Evolutionary conservation across 2,888 invertebrate genomes (phyloP), one percentile per base, ranked within the genome.

Genomic region (Drosophila niveifrons): DNA sequence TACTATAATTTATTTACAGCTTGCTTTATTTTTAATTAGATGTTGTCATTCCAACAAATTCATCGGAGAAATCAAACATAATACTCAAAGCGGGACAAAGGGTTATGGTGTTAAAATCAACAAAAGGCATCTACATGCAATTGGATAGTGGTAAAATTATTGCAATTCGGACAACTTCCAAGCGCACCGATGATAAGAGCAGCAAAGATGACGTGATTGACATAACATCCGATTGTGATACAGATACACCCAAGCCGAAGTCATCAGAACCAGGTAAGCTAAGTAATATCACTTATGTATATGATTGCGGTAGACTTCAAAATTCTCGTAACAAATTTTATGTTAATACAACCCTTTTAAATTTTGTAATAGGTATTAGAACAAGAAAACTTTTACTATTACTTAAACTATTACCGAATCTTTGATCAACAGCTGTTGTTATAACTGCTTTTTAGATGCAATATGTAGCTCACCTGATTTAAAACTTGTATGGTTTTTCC

Each of bases 121-220:
- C 97, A 0, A 98, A 98, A 92, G 98, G 98, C 50, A 98, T 98
- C 78, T 98, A 98, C 92, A 97, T 99, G 95, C 97, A 98, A 86
- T 93, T 98, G 47, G 97, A 97, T 90, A 97, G 97, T 80, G 98
- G 98, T 29, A 98, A 98, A 93, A 97, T 98, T 69, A 98, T 98
- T 75, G 98, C 98, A 23, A 98, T 98, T 80, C 95, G 92, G 57
- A 92, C 92, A 2, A 88, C 92, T 17, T 83, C 90, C n/a, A 91
- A 92, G 72, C 82, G 90, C 18, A 74, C 81, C 10, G 90, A 89
- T 51, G 86, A 87, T 59, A 89, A 88, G 52, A 68, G 57, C 0
- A 84, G 80, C 17, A 91, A 90, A 66, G 84, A 81, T 50, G 89
- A 91, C 62, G 82, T 91, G 10, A 91, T 91, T 46, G 91, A 91